phyloP scores from a whole-genome alignment of 1,140 invertebrate species.

The Mactra quadrangularis region DNA sequence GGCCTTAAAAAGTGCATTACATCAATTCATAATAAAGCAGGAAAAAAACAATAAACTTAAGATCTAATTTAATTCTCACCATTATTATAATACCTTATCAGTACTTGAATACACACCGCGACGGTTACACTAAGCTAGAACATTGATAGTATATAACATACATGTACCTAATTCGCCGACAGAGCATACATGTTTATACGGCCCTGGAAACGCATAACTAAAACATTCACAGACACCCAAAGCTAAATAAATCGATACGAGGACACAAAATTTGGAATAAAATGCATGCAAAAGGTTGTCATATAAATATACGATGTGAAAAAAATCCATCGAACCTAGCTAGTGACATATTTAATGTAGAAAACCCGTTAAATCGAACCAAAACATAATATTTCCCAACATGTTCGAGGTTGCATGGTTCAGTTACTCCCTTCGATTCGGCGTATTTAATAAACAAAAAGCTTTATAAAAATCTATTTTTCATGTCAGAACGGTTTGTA shows the following conservation, averaged over 20 bases:
- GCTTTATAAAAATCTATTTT: slow-evolving; percentile 13
- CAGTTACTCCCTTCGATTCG: slow-evolving; percentile 32
- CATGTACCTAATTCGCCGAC: slow-evolving; percentile 23
- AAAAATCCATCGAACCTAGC: no score
- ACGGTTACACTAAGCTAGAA: background rate
- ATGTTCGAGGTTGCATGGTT: slow-evolving; percentile 25
- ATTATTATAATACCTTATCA: no score
- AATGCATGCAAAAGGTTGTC: no score
- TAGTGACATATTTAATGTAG: no score
- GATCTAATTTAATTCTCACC: no score
- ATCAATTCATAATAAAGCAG: no score
- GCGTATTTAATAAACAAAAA: slow-evolving; percentile 23
- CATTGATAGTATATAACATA: slow-evolving; percentile 19
- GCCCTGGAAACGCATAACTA: slow-evolving; percentile 38
- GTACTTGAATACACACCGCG: no score
- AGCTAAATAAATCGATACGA: slow-evolving; percentile 39
- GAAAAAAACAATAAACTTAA: no score
- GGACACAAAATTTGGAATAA: background rate
- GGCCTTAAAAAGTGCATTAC: no score
- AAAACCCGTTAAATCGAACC: no score
- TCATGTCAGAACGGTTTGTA: background rate
- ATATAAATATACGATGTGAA: no score
- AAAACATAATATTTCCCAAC: no score
- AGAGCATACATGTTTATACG: slow-evolving; percentile 44
- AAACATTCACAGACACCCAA: slow-evolving; percentile 36